These are phyloP conservation scores for Oligia strigilis DNA, from an alignment of 2,888 invertebrate species.

Conservation along the genomic window DNA sequence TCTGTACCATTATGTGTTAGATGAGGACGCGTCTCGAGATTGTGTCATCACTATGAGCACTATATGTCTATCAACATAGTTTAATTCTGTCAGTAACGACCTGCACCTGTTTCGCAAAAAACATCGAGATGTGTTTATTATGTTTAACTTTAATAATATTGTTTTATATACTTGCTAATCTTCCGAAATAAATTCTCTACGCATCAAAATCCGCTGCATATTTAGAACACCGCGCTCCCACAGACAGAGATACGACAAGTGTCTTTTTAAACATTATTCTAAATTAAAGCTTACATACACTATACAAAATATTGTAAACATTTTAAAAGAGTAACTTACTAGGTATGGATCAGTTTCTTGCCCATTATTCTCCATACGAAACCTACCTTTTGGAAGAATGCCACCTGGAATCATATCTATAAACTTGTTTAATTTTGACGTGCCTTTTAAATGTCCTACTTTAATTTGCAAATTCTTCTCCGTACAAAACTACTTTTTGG, in stretches of 20 bases:
- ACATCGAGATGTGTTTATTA: not conserved
- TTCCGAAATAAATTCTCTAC: not conserved
- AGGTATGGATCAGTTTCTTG: not conserved
- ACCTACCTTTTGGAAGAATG: not conserved
- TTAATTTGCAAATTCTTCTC: not conserved
- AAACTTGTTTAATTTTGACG: no score
- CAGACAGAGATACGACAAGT: not conserved
- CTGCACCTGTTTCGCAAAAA: not conserved
- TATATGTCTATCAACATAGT: not conserved
- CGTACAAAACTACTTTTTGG: not conserved
- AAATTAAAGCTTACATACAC: no score
- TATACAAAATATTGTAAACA: no score
- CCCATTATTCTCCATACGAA: not conserved
- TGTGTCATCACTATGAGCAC: conserved; percentile 4
- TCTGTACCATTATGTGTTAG: conserved; percentile 26
- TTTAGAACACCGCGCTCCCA: not conserved
- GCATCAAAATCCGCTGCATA: not conserved
- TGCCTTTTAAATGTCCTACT: no score
- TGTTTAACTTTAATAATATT: not conserved
- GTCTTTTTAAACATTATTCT: not conserved
- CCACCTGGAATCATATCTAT: no score
- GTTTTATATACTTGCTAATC: no score
- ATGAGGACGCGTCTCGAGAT: conserved; percentile 8
- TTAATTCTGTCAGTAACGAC: not conserved
- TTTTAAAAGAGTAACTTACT: not conserved